phyloP scores from a whole-genome alignment of 2,113 vertebrate genomes.

The Cottus gobio region DNA sequence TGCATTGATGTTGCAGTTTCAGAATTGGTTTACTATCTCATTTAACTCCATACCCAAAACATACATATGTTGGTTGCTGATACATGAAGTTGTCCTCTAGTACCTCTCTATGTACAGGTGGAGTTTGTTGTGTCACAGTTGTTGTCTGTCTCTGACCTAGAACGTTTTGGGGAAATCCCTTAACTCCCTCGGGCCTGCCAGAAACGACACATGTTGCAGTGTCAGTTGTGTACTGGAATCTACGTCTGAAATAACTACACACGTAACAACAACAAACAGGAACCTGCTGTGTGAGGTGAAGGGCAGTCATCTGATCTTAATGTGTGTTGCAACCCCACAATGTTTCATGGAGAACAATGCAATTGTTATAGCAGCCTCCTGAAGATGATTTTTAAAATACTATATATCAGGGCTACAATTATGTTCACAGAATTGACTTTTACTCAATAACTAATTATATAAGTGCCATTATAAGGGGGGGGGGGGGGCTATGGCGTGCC shows the following conservation, averaged over 20 bases:
- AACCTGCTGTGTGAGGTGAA: constrained; percentile 22
- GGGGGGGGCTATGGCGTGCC: neutral
- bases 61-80: neutral
- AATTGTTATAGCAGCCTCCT: neutral
- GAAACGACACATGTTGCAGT: neutral
- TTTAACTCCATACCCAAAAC: neutral
- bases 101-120: neutral
- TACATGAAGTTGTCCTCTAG: neutral
- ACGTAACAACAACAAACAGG: constrained; percentile 26
- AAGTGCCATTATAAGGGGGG: neutral
- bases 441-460: neutral
- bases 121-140: neutral
- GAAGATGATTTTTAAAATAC: neutral
- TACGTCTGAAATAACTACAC: constrained; percentile 26
- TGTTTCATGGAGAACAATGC: neutral
- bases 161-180: constrained; percentile 46
- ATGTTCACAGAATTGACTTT: neutral
- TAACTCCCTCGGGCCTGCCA: neutral
- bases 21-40: neutral
- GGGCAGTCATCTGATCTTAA: neutral
- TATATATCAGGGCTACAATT: neutral
- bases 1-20: neutral
- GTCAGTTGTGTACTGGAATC: constrained; percentile 49
- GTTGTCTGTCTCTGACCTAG: neutral
- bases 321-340: constrained; percentile 34